Percentiles rank a stretch among this genome's conserved stretches.
Evolutionary conservation across 2,113 vertebrate species (phyloP).

Genomic region (Ictalurus punctatus): DNA sequence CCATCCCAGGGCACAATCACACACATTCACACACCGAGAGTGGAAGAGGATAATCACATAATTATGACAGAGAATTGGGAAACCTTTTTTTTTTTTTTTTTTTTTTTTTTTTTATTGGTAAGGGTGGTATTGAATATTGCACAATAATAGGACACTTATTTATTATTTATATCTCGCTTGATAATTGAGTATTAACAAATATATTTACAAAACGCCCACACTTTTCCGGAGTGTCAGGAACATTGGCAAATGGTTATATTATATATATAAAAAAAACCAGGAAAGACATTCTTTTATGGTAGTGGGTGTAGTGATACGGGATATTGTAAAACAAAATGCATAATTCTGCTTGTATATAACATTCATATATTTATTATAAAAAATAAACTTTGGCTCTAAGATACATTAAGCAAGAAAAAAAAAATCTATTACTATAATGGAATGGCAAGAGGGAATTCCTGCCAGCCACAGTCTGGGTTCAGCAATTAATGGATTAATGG

Average conservation of each 20-base stretch:
- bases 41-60: neutral
- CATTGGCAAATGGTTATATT: conserved; percentile 16
- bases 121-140: conserved; percentile 30
- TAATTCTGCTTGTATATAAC: conserved; percentile 15
- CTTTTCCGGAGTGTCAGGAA: neutral
- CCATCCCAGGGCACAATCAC: too few species aligned
- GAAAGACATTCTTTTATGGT: conserved; percentile 9
- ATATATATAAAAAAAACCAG: neutral
- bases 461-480: neutral
- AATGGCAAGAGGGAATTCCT: neutral
- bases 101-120: conserved; percentile 33
- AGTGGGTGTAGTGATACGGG: conserved; percentile 3
- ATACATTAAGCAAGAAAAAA: neutral
- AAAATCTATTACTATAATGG: neutral
- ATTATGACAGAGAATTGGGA: neutral
- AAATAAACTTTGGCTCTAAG: conserved; percentile 42
- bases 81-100: neutral
- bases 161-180: neutral
- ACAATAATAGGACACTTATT: conserved; percentile 37
- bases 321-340: conserved; percentile 31
- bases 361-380: conserved; percentile 39
- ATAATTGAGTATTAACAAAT: neutral
- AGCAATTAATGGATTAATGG: neutral
- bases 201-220: conserved; percentile 36
- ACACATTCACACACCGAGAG: too few species aligned